Conservation (phyloP, 2,113 vertebrate species). For the Climacteris rufus region DNA sequence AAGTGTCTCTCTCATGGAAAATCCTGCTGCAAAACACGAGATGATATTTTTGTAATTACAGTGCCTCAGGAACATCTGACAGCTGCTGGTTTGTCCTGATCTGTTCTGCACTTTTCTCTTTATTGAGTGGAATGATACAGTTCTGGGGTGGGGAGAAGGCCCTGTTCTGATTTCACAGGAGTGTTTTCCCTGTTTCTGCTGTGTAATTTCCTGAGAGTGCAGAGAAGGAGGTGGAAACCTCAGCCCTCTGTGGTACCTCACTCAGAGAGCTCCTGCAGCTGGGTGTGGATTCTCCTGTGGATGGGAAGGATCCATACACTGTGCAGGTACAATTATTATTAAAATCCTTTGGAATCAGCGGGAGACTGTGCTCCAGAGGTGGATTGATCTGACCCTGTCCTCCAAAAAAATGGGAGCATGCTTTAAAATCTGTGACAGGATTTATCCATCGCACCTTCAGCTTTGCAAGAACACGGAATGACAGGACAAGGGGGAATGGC, state of each 20-base stretch:
- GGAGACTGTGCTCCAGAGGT: neutral
- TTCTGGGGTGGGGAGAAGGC: neutral
- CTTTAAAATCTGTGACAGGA: neutral
- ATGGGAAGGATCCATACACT: neutral
- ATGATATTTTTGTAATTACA: neutral
- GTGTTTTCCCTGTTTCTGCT: neutral
- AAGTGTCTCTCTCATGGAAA: conserved; percentile 19
- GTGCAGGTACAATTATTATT: neutral
- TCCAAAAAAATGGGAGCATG: neutral
- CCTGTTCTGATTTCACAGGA: neutral
- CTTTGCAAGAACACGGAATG: neutral
- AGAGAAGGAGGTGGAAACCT: neutral
- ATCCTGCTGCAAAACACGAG: neutral
- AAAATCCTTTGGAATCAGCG: neutral
- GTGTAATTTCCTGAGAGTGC: neutral
- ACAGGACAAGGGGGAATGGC: neutral
- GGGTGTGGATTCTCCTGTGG: fast-evolving
- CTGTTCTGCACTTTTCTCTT: neutral
- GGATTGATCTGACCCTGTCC: neutral
- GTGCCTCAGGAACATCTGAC: conserved; percentile 30
- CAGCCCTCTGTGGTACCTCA: neutral
- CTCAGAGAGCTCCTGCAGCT: neutral
- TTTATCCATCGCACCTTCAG: neutral
- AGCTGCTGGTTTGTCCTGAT: conserved; percentile 31
- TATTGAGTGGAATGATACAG: neutral